These are phyloP conservation scores for Chloropsis hardwickii DNA, from an alignment of 2,113 vertebrate genomes.

Conservation along the genomic window DNA sequence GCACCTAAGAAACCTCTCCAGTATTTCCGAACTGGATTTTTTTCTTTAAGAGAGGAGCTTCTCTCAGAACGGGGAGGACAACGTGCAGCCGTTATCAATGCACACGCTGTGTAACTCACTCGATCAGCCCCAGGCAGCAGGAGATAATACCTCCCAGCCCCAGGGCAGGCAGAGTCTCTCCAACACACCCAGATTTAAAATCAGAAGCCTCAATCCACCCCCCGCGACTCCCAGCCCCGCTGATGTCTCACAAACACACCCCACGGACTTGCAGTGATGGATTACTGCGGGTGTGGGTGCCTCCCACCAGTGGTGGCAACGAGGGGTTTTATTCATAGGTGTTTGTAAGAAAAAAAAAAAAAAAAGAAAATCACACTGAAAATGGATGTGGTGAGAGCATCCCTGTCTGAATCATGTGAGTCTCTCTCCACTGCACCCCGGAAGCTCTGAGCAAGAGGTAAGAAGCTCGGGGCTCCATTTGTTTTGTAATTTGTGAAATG, in stretches of 20 bases:
- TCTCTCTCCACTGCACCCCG: not conserved
- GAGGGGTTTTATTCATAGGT: not conserved
- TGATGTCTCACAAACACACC: not conserved
- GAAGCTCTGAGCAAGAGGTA: not conserved
- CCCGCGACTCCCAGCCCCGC: not conserved
- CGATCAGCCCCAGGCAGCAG: not conserved
- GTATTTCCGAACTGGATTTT: not conserved
- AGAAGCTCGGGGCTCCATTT: not conserved
- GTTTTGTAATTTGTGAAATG: not conserved
- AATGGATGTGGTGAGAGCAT: not conserved
- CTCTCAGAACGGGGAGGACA: fast-evolving
- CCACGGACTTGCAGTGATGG: not conserved
- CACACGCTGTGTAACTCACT: not conserved
- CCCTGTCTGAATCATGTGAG: not conserved
- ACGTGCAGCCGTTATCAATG: not conserved
- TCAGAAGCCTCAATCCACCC: not conserved
- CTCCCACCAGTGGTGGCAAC: not conserved
- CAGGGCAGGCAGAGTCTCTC: not conserved
- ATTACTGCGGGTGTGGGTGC: not conserved
- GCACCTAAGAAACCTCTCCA: not conserved
- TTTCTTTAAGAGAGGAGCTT: not conserved
- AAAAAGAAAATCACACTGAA: not conserved
- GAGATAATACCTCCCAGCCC: not conserved
- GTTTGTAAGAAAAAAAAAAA: not conserved
- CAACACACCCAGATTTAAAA: not conserved